phyloP scores from a whole-genome alignment of 2,113 vertebrate genomes.

The Aix galericulata region DNA sequence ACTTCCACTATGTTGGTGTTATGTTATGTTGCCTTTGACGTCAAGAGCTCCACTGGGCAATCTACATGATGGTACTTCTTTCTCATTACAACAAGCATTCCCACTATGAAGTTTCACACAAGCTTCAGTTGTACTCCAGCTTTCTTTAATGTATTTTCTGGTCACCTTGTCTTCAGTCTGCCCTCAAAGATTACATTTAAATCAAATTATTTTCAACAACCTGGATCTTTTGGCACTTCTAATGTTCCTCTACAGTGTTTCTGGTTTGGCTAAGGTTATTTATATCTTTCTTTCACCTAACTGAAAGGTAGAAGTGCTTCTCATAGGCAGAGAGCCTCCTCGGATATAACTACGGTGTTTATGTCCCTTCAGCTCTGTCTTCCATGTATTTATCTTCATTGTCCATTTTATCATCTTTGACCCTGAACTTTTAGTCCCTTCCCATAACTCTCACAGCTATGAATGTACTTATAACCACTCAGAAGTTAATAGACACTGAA shows the following conservation, averaged over 20 bases:
- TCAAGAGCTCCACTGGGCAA: not conserved
- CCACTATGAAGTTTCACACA: not conserved
- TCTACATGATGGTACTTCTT: not conserved
- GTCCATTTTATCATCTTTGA: conserved; percentile 32
- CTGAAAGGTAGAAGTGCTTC: conserved; percentile 19
- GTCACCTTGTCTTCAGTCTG: not conserved
- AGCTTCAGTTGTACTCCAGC: not conserved
- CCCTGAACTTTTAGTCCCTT: conserved; percentile 12
- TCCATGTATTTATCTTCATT: conserved; percentile 22
- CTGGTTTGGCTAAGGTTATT: conserved; percentile 20
- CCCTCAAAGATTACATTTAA: not conserved
- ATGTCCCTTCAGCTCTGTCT: not conserved
- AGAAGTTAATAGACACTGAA: not conserved
- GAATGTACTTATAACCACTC: not conserved
- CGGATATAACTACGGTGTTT: not conserved
- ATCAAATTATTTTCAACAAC: conserved; percentile 5
- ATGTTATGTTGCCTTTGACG: not conserved
- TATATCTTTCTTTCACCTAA: not conserved
- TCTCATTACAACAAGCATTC: not conserved
- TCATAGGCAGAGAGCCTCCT: conserved; percentile 3
- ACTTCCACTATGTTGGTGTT: not conserved
- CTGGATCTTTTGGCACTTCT: not conserved
- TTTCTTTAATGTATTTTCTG: not conserved
- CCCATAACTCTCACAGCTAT: not conserved
- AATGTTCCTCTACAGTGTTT: not conserved